Base-by-base conservation (phyloP, 2,797 vertebrate genomes). In the Aeoliscus strigatus region DNA sequence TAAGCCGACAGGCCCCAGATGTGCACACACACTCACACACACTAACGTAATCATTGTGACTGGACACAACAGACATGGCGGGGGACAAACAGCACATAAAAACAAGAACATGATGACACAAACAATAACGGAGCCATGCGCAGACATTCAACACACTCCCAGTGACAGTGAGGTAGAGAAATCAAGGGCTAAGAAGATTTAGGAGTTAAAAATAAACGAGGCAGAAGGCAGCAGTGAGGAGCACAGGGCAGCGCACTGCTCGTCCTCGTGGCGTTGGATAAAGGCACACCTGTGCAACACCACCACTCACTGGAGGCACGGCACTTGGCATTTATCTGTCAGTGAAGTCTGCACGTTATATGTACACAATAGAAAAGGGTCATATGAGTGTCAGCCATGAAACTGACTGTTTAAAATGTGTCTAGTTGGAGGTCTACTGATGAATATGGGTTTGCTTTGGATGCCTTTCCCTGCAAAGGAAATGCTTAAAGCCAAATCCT, bases 171-270 rank as follows among this genome's bases (percentile, higher is more conserved):
- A 65, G 68, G 66, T 54, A 74, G 66, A 62, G 49, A 87, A 82
- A 84, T 78, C 66, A 82, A 75, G 79, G 56, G 60, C 70, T 89
- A 87, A 87, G 84, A 82, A 85, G 86, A 87, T 87, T 88, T 82
- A 65, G 65, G 72, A 75, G 83, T 84, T 86, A 86, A 86, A 87
- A 89, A 88, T 89, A 87, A 82, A 79, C 74, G 58, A 60, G 61
- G 66, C 69, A 70, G 60, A 62, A 53, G 61, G 68, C 69, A 70
- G 60, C 62, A 53, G 42, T 50, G 50, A 74, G 44, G 39, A 66
- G 68, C 50, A 43, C 38, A 75, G 60, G 65, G 58, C 60, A 61
- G 55, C 34, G 53, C 40, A 21, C 66, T 53, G 38, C 37, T 26
- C 14, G 54, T 37, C 27, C 21, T 65, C 49, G 50, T 51, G 48